phyloP scores from a whole-genome alignment of 1,140 invertebrate species.

The Bombus ignitus region DNA sequence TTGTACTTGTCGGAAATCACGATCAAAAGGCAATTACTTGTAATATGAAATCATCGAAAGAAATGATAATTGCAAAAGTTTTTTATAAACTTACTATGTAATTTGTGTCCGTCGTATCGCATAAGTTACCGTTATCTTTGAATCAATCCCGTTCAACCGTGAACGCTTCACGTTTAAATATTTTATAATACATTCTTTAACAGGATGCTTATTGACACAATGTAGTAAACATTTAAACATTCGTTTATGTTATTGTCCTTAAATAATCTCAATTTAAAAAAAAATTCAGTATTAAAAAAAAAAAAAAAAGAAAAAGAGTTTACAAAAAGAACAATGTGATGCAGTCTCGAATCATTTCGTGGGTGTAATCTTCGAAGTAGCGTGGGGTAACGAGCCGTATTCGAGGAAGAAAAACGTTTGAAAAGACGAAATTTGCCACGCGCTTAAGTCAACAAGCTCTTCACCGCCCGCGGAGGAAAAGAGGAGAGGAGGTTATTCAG shows the following conservation, averaged over 20 bases:
- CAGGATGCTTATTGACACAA: background rate
- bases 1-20: background rate
- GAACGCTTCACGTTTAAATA: background rate
- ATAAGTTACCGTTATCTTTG: background rate
- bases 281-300: background rate
- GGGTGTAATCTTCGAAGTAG: conserved; percentile 52
- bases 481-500: conserved; percentile 47
- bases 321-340: conserved; percentile 51
- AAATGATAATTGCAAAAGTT: conserved; percentile 31
- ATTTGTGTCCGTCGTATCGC: too few species aligned
- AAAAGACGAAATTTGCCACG: conserved; percentile 78
- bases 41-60: background rate
- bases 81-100: background rate
- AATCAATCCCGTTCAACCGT: background rate
- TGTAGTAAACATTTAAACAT: background rate
- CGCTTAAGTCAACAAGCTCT: conserved; percentile 80
- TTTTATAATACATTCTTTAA: background rate
- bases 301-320: background rate
- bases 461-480: conserved; percentile 52
- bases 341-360: conserved; percentile 42
- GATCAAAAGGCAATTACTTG: background rate
- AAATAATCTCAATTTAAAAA: background rate
- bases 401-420: conserved; percentile 61
- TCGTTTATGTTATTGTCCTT: background rate
- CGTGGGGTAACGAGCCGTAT: conserved; percentile 29